Evolutionary conservation across 1,140 invertebrate species (phyloP).

Genomic region (Drosophila subobscura): DNA sequence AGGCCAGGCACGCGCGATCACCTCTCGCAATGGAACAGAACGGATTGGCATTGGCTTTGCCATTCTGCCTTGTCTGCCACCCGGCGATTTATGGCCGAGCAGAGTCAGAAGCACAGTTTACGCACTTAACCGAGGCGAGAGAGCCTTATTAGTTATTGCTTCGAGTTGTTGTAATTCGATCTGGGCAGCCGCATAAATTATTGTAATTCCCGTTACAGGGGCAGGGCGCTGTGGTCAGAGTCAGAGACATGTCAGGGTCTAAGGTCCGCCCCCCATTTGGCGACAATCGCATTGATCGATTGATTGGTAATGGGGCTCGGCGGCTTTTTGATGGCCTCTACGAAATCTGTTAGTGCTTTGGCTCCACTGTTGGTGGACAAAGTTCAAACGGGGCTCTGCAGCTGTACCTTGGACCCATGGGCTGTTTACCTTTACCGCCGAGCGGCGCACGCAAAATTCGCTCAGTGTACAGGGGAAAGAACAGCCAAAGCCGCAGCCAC

Average conservation of each 20-base stretch:
- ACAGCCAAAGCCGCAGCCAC: slow-evolving; percentile 30
- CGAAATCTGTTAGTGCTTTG: slow-evolving; percentile 54
- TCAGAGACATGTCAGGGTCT: slow-evolving; percentile 36
- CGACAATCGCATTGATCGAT: slow-evolving; percentile 64
- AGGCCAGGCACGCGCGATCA: slow-evolving; percentile 64
- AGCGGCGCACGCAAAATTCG: slow-evolving; percentile 30
- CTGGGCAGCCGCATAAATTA: slow-evolving; percentile 72
- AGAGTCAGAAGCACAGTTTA: slow-evolving; percentile 30
- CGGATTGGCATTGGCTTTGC: slow-evolving; percentile 60
- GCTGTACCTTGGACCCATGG: slow-evolving; percentile 63
- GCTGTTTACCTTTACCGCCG: slow-evolving; percentile 25
- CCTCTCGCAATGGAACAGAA: slow-evolving; percentile 36
- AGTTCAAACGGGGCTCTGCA: slow-evolving; percentile 55
- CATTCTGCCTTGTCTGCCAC: slow-evolving; percentile 66
- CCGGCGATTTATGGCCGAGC: slow-evolving; percentile 61
- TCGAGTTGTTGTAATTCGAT: slow-evolving; percentile 41
- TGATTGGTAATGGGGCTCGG: slow-evolving; percentile 62
- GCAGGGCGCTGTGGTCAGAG: slow-evolving; percentile 4
- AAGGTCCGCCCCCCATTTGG: slow-evolving; percentile 40
- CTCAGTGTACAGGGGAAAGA: slow-evolving; percentile 13
- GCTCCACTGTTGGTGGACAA: slow-evolving; percentile 33
- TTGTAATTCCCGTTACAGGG: slow-evolving; percentile 60
- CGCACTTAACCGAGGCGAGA: slow-evolving; percentile 55
- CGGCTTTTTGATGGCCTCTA: slow-evolving; percentile 49
- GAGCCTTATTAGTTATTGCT: slow-evolving; percentile 56